phyloP scores from a whole-genome alignment of 2,113 vertebrate genomes.

The Hypocryptadius cinnamomeus region DNA sequence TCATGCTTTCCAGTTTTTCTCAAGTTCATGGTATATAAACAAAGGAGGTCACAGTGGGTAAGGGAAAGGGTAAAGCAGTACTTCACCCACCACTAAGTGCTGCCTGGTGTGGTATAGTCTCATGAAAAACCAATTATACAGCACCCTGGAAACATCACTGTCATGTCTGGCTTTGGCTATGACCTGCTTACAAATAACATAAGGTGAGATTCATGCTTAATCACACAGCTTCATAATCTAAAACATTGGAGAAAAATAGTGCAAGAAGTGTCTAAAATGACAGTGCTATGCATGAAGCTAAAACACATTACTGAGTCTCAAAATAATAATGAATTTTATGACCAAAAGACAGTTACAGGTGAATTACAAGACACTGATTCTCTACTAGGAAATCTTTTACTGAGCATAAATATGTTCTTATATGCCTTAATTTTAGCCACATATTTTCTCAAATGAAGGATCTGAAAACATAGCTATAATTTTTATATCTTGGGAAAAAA shows the following conservation, averaged over 20 bases:
- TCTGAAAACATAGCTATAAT: neutral
- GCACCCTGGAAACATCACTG: neutral
- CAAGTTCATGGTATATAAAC: neutral
- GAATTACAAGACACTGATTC: neutral
- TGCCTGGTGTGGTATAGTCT: neutral
- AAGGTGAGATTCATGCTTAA: neutral
- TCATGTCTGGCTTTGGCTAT: neutral
- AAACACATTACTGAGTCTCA: neutral
- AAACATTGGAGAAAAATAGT: neutral
- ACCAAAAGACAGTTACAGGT: neutral
- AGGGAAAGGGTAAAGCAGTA: neutral
- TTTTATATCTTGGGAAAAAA: neutral
- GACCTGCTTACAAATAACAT: neutral
- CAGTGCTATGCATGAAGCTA: neutral
- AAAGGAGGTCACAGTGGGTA: neutral
- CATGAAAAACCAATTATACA: neutral
- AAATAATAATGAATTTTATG: neutral
- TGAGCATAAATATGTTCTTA: neutral
- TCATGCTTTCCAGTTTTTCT: neutral
- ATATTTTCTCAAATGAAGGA: neutral
- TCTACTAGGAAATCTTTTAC: neutral
- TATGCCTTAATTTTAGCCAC: neutral
- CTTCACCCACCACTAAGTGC: neutral
- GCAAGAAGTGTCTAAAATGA: neutral
- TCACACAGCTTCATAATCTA: neutral